Percentiles rank a stretch among this genome's conserved stretches.
phyloP scores from a whole-genome alignment of 2,797 vertebrate genomes.

The Hafferia zeledoni region DNA sequence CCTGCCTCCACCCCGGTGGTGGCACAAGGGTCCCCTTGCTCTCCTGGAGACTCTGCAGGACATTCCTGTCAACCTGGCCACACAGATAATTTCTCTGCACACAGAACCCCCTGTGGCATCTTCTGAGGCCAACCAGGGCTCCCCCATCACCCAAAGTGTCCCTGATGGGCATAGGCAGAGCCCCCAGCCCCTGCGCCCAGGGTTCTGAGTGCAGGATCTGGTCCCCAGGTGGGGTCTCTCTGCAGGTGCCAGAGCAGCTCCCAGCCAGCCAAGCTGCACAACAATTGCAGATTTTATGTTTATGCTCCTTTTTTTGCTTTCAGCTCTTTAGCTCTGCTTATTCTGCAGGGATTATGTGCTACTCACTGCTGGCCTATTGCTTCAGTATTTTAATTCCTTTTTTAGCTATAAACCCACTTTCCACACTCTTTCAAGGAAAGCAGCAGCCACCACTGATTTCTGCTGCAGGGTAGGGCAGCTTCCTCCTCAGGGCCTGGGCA shows the following conservation, averaged over 20 bases:
- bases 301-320: conserved; percentile 2
- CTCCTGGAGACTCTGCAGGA: not conserved
- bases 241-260: not conserved
- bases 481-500: not conserved
- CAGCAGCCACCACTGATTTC: not conserved
- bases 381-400: conserved; percentile 11
- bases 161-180: not conserved
- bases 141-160: not conserved
- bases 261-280: not conserved
- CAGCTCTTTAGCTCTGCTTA: conserved; percentile 12
- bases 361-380: not conserved
- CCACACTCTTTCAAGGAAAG: not conserved
- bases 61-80: too few species aligned
- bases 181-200: fast-evolving
- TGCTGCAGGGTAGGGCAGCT: not conserved
- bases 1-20: not conserved
- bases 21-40: too few species aligned
- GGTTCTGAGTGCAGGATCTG: not conserved
- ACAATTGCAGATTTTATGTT: not conserved
- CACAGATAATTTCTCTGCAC: not conserved
- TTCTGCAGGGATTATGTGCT: conserved; percentile 2
- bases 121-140: not conserved
- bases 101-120: fast-evolving
- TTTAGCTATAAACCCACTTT: conserved; percentile 8
- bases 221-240: not conserved